These are phyloP conservation scores for Paraplagusia blochii DNA, from an alignment of 2,113 vertebrate species.

Conservation along the genomic window DNA sequence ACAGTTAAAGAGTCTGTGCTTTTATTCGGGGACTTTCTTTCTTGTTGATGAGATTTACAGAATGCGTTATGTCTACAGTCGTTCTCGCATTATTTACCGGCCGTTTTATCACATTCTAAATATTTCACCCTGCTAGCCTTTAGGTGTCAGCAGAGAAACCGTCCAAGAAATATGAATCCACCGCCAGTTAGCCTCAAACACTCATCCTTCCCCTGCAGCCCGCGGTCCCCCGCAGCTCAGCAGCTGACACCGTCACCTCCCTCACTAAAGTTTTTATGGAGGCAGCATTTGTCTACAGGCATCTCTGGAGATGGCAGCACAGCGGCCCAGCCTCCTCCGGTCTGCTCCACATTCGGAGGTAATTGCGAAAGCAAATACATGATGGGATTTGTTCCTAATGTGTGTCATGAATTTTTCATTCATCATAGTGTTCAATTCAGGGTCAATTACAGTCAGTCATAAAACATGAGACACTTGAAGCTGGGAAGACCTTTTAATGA, in stretches of 20 bases:
- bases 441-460: constrained; percentile 17
- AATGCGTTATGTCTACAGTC: constrained; percentile 13
- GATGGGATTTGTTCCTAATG: constrained; percentile 55
- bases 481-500: constrained; percentile 4
- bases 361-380: constrained; percentile 53
- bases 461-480: constrained; percentile 9
- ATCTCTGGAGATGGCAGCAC: constrained; percentile 49
- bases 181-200: constrained; percentile 25
- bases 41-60: constrained; percentile 16
- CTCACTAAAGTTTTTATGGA: constrained; percentile 58
- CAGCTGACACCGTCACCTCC: constrained; percentile 57
- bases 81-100: constrained; percentile 22
- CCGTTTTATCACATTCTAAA: constrained; percentile 7
- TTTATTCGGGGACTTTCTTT: constrained; percentile 18
- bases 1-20: background rate
- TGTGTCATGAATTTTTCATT: constrained; percentile 64
- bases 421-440: constrained; percentile 2
- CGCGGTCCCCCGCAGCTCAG: constrained; percentile 53
- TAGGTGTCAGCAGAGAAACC: constrained; percentile 68
- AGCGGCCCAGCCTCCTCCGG: constrained; percentile 35
- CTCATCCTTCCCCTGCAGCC: constrained; percentile 33
- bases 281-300: constrained; percentile 56
- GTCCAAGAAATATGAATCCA: constrained; percentile 12
- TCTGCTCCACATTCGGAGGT: constrained; percentile 49
- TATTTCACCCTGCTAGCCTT: constrained; percentile 45